Evolutionary conservation across 92 coral and sea anemone genomes (phyloP).

Genomic region (Phenganax marumi): DNA sequence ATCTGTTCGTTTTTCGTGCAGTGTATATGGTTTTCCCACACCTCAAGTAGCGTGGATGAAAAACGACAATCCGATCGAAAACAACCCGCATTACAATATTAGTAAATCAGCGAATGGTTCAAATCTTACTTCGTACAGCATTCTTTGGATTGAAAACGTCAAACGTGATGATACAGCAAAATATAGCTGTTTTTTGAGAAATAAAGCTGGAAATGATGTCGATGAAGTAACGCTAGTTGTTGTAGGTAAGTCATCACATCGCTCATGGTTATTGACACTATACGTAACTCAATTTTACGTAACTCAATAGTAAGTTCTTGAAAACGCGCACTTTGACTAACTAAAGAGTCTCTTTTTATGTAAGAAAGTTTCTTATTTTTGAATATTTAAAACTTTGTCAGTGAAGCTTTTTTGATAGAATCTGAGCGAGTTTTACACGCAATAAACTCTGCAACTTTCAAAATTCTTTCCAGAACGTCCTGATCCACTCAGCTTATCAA

Average conservation of each 20-base stretch:
- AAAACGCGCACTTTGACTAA: no score
- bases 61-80: not conserved
- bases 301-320: not conserved
- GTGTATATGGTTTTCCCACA: conserved; percentile 57
- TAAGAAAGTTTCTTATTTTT: no score
- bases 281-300: not conserved
- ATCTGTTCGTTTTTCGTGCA: conserved; percentile 49
- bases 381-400: no score
- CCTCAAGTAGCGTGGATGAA: conserved; percentile 60
- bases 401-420: no score
- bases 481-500: conserved; percentile 40
- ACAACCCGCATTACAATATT: not conserved
- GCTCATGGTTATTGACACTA: not conserved
- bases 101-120: not conserved
- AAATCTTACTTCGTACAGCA: conserved; percentile 7
- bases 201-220: conserved; percentile 11
- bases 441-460: no score
- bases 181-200: conserved; percentile 23
- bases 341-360: no score
- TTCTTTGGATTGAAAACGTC: conserved; percentile 16
- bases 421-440: no score
- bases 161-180: conserved; percentile 28
- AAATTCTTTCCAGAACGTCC: conserved; percentile 54
- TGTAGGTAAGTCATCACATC: not conserved
- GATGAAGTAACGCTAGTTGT: conserved; percentile 6